These are phyloP conservation scores for Natrix natrix DNA, from an alignment of 2,797 vertebrate species.

Conservation along the genomic window DNA sequence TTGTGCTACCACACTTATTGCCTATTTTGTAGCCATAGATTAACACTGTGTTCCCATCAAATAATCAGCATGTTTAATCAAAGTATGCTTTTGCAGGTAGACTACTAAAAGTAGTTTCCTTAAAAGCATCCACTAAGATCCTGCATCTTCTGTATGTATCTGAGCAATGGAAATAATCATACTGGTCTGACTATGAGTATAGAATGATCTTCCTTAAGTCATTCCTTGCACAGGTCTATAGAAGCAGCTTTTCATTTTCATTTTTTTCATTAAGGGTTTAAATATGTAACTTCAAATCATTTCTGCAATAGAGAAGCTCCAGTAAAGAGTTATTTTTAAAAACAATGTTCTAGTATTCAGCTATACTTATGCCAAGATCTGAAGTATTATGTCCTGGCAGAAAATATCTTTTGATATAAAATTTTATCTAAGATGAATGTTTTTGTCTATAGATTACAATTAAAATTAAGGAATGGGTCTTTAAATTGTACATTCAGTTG, in stretches of 20 bases:
- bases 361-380: conserved; percentile 28
- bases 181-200: not conserved
- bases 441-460: conserved; percentile 20
- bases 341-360: conserved; percentile 29
- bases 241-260: not conserved
- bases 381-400: conserved; percentile 35
- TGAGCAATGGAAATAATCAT: not conserved
- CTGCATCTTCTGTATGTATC: not conserved
- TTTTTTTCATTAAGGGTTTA: not conserved
- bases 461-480: conserved; percentile 12
- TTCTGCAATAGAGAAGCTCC: not conserved
- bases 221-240: not conserved
- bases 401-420: conserved; percentile 10
- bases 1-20: not conserved
- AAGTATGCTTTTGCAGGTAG: not conserved
- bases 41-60: not conserved
- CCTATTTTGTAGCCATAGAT: not conserved
- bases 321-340: not conserved
- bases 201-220: not conserved
- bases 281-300: conserved; percentile 2
- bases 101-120: not conserved
- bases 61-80: not conserved
- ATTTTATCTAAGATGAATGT: conserved; percentile 51
- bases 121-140: not conserved
- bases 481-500: not conserved